These are phyloP conservation scores for Phyllostomus discolor DNA, from an alignment of 2,113 vertebrate species.

Conservation along the genomic window DNA sequence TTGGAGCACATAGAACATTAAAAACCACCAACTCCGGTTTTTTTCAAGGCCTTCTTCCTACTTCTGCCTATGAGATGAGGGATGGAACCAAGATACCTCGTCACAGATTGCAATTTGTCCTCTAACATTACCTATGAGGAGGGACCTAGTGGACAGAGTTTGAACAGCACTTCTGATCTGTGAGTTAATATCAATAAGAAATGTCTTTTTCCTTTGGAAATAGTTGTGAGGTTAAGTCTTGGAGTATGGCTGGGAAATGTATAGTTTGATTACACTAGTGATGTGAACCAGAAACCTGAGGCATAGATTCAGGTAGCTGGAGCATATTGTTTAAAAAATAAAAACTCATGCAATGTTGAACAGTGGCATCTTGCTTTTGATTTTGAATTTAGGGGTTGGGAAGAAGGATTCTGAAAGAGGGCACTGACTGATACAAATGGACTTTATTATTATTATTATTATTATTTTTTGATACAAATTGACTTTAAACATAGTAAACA, in stretches of 20 bases:
- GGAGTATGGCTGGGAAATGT: neutral
- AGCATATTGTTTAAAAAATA: neutral
- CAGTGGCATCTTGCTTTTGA: constrained; percentile 8
- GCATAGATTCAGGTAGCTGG: neutral
- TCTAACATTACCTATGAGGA: neutral
- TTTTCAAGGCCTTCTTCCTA: neutral
- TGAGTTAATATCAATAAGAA: neutral
- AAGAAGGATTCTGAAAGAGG: neutral
- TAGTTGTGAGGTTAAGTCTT: neutral
- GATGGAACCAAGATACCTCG: neutral
- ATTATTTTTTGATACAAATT: neutral
- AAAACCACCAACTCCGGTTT: neutral
- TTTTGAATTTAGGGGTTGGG: neutral
- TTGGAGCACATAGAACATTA: neutral
- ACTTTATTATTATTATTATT: neutral
- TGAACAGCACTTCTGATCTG: neutral
- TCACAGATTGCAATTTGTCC: neutral
- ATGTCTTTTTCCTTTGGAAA: neutral
- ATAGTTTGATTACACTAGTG: neutral
- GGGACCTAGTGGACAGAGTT: neutral
- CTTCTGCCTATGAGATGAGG: neutral
- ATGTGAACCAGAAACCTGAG: neutral
- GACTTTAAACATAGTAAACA: neutral
- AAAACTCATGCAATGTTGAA: constrained; percentile 39
- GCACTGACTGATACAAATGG: neutral